Conservation (phyloP, 2,797 vertebrate genomes). For the Darevskia nairensis region DNA sequence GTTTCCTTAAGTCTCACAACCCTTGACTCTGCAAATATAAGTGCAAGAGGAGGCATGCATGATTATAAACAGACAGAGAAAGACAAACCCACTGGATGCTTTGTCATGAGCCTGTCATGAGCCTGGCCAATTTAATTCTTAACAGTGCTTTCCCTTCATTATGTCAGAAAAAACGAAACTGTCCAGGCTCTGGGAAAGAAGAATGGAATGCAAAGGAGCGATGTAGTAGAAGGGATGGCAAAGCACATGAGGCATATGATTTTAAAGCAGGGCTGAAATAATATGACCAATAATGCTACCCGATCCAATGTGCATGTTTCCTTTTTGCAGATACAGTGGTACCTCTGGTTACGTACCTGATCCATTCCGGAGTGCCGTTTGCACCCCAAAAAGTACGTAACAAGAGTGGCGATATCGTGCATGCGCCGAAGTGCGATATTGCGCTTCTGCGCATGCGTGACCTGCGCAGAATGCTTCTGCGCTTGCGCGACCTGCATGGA, state of each 20-base stretch:
- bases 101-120: constrained; percentile 31
- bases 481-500: too few species aligned
- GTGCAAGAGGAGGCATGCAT: not conserved
- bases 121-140: constrained; percentile 32
- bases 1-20: not conserved
- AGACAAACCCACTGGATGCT: constrained; percentile 16
- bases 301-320: not conserved
- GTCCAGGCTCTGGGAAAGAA: constrained; percentile 30
- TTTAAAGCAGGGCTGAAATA: not conserved
- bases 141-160: constrained; percentile 12
- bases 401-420: too few species aligned
- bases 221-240: constrained; percentile 22
- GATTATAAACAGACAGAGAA: constrained; percentile 18
- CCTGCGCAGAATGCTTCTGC: too few species aligned
- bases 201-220: constrained; percentile 26
- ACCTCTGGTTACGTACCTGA: too few species aligned
- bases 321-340: not conserved
- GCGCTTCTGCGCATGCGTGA: too few species aligned
- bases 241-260: not conserved
- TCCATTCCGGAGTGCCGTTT: too few species aligned
- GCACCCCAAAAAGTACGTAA: too few species aligned
- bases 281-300: not conserved
- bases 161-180: constrained; percentile 29
- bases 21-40: not conserved
- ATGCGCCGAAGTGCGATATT: too few species aligned